Percentiles rank a stretch among this genome's conserved stretches.
Evolutionary conservation across 2,888 invertebrate species (phyloP).

Genomic region (Noctua janthe): DNA sequence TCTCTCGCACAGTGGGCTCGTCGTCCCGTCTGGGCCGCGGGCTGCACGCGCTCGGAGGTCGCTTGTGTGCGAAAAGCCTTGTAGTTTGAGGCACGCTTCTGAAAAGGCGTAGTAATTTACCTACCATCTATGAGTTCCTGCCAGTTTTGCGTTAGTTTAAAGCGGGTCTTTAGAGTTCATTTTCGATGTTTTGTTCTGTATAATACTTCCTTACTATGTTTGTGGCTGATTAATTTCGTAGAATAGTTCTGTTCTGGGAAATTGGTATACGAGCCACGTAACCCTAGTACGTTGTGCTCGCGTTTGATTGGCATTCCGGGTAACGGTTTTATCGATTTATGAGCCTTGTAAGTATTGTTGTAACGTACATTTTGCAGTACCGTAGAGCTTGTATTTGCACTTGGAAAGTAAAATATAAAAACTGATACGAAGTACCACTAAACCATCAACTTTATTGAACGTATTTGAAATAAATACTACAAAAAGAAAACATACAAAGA

Average conservation of each 20-base stretch:
- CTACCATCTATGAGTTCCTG: conserved; percentile 41
- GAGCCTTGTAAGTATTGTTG: conserved; percentile 1
- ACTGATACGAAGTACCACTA: not conserved
- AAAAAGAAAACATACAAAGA: not conserved
- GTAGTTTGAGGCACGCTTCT: conserved; percentile 51
- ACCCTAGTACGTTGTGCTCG: not conserved
- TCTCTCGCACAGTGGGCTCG: conserved; percentile 78
- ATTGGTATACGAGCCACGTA: conserved; percentile 7
- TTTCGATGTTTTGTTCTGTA: conserved; percentile 7
- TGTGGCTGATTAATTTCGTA: not conserved
- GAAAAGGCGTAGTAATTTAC: conserved; percentile 61
- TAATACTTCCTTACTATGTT: not conserved
- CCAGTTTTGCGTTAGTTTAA: conserved; percentile 7
- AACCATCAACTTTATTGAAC: not conserved
- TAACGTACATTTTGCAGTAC: not conserved
- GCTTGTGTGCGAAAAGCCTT: conserved; percentile 62
- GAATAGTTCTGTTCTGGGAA: conserved; percentile 12
- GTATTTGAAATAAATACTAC: not conserved
- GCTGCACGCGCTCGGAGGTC: conserved; percentile 75
- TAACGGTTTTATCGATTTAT: conserved; percentile 25
- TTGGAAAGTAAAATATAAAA: not conserved
- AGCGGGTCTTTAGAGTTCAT: not conserved
- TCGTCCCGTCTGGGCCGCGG: conserved; percentile 83
- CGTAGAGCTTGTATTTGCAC: not conserved
- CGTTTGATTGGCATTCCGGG: conserved; percentile 23